Evolutionary conservation across 2,888 invertebrate species (phyloP), one percentile per base, ranked within the genome.

Genomic region (Taphrorychus bicolor): DNA sequence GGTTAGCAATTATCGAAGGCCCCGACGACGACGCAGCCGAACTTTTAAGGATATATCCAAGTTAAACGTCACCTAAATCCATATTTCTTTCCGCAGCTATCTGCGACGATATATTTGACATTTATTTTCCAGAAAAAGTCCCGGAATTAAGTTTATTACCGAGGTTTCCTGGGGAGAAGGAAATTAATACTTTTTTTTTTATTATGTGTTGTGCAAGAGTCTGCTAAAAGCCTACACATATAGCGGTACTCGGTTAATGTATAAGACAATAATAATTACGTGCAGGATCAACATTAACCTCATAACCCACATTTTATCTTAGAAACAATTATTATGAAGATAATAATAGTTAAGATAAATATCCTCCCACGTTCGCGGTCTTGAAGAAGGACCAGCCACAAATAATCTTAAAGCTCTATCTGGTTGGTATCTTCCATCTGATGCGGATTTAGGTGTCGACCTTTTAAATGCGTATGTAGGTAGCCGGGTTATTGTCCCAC

Each of bases 291-390:
- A n/a, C n/a, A 32, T 32, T 32, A 32, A 11, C 32, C 32, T 32
- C 32, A 3, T 32, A 32, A 32, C 32, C 32, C 32, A 32, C 32
- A 32, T 32, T 32, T 18, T 18, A 18, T 9, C 19, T 17, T 11
- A 19, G 19, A 11, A 19, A 48, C 48, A 18, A 45, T 18, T 11
- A 18, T 18, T 16, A 48, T 17, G 2, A 48, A 11, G 40, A 17
- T 9, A 40, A 56, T 56, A 41, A 40, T 40, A 56, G 16, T 17
- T 40, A 11, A 17, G 56, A 56, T 56, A 41, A 40, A 16, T 18
- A 56, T 32, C 56, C 40, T 56, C 56, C 56, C 40, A 56, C 56
- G 56, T 56, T 41, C 4, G n/a, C 53, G 53, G 24, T 24, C 21
- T 22, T 53, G 17, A 53, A 53, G n/a, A 24, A 53, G 22, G 22